Evolutionary conservation across 2,888 invertebrate species (phyloP).

Genomic region (Malthinus flaveolus): DNA sequence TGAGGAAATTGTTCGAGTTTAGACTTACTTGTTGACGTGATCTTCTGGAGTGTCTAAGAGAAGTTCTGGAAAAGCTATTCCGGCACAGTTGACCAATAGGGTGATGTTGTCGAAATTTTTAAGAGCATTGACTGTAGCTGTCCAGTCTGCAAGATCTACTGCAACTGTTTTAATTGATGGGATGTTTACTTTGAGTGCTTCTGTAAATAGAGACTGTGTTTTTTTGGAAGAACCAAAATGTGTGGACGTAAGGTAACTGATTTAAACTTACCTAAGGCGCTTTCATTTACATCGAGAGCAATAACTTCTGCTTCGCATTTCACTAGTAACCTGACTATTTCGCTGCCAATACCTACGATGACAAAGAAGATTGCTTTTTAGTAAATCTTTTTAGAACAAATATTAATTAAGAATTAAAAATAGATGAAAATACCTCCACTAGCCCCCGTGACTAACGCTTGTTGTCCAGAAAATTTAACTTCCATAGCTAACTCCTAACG

Average conservation of each 20-base stretch:
- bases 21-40: slow-evolving; percentile 70
- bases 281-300: slow-evolving; percentile 72
- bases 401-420: too few species aligned
- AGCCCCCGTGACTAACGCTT: slow-evolving; percentile 85
- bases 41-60: slow-evolving; percentile 70
- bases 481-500: slow-evolving; percentile 61
- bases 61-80: slow-evolving; percentile 68
- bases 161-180: slow-evolving; percentile 67
- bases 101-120: slow-evolving; percentile 69
- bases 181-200: slow-evolving; percentile 60
- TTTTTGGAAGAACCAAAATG: too few species aligned
- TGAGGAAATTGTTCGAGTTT: background rate
- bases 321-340: slow-evolving; percentile 69
- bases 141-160: slow-evolving; percentile 78
- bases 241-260: too few species aligned
- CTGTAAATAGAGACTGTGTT: slow-evolving; percentile 26
- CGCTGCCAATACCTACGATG: slow-evolving; percentile 60
- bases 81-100: slow-evolving; percentile 90
- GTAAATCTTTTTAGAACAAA: too few species aligned
- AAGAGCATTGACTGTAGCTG: slow-evolving; percentile 65
- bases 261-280: slow-evolving; percentile 57
- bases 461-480: slow-evolving; percentile 72
- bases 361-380: background rate
- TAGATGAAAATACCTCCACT: slow-evolving; percentile 67
- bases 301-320: slow-evolving; percentile 74